These are phyloP conservation scores for Scelioninae gen. 1 DNA, from an alignment of 2,888 invertebrate species.

Conservation along the genomic window DNA sequence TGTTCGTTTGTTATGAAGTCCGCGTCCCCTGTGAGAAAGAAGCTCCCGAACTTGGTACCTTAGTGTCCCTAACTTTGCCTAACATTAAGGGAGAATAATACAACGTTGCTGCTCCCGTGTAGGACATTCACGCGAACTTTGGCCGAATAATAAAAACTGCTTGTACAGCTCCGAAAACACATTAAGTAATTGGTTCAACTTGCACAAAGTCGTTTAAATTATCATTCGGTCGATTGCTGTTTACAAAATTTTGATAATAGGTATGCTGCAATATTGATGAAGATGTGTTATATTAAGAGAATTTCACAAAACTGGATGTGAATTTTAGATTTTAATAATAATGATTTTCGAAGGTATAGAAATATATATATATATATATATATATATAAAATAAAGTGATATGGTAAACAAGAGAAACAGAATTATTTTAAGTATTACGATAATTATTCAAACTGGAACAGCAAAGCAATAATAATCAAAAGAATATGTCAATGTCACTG, in stretches of 20 bases:
- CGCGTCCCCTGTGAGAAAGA: conserved; percentile 65
- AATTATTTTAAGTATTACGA: no score
- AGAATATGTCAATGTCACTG: no score
- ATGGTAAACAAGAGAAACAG: no score
- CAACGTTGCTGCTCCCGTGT: conserved; percentile 47
- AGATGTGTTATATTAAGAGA: no score
- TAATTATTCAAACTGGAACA: no score
- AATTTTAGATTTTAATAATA: no score
- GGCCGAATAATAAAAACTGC: conserved; percentile 46
- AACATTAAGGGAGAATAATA: conserved; percentile 33
- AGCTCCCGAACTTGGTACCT: conserved; percentile 72
- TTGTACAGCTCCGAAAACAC: conserved; percentile 40
- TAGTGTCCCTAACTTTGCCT: conserved; percentile 50
- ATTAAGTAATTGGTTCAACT: conserved; percentile 52
- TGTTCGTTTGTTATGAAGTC: conserved; percentile 72
- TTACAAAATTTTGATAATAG: not conserved
- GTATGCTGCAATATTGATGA: no score
- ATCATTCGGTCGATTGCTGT: conserved; percentile 19
- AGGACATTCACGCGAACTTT: conserved; percentile 62
- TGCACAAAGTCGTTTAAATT: conserved; percentile 26
- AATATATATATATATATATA: no score
- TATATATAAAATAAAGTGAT: no score
- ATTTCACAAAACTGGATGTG: no score
- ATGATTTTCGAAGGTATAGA: no score
- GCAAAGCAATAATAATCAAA: no score